phyloP scores from a whole-genome alignment of 2,797 vertebrate species.

The Furcifer pardalis region DNA sequence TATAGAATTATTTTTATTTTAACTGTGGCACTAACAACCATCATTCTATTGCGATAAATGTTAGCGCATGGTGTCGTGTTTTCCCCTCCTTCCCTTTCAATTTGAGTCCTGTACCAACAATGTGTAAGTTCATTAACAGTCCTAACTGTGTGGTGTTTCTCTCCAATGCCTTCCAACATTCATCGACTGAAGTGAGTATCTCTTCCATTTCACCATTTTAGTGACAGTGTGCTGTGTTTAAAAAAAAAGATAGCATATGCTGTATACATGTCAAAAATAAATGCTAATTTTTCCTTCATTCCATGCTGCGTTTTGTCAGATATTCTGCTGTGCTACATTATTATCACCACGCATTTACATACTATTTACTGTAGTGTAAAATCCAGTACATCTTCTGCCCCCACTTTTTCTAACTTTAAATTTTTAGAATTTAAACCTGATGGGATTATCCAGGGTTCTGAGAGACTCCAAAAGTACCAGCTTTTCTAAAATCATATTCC shows the following conservation, averaged over 20 bases:
- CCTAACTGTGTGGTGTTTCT: constrained; percentile 88
- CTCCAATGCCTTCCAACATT: constrained; percentile 91
- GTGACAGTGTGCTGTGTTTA: constrained; percentile 70
- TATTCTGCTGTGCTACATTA: constrained; percentile 70
- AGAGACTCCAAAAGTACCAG: constrained; percentile 19
- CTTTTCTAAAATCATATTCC: constrained; percentile 38
- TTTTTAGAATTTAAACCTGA: constrained; percentile 24
- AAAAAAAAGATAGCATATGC: constrained; percentile 61
- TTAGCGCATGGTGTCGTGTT: constrained; percentile 80
- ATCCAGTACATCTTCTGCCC: constrained; percentile 40
- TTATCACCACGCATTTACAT: constrained; percentile 67
- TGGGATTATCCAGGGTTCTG: constrained; percentile 22
- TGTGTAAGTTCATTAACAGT: constrained; percentile 83
- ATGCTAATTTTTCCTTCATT: constrained; percentile 72
- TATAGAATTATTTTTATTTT: constrained; percentile 85
- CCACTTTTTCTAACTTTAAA: neutral
- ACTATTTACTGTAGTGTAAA: constrained; percentile 57
- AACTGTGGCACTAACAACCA: constrained; percentile 80
- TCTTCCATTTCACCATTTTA: constrained; percentile 73
- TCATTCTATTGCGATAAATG: constrained; percentile 73
- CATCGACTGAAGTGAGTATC: constrained; percentile 88
- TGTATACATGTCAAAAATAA: constrained; percentile 74
- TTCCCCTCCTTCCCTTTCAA: constrained; percentile 42
- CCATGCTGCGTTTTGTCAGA: constrained; percentile 71
- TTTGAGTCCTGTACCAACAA: constrained; percentile 80